Evolutionary conservation across 2,888 invertebrate genomes (phyloP), one percentile per base, ranked within the genome.

Genomic region (Cheilosia urbana): DNA sequence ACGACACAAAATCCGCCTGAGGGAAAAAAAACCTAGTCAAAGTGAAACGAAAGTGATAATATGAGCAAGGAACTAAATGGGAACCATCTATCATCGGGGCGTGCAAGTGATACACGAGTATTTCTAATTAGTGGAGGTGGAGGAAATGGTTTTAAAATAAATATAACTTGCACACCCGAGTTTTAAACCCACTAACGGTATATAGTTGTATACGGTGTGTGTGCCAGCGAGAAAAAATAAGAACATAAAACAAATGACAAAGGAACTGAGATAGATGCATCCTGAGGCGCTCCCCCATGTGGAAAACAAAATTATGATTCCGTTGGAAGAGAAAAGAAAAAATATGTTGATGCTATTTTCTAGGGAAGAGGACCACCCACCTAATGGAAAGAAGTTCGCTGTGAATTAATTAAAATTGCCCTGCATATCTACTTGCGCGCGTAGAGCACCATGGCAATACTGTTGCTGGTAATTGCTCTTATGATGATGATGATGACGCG

Each of bases 371-470:
- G 21, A 62, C 21, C 45, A 55, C 53, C 66, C 27, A 45, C 53
- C 68, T 60, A 68, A 66, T 58, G 66, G 79, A 79, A 68, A 63
- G 79, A 79, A 57, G 57, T 63, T 68, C 40, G 57, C 73, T 83
- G 83, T 63, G 83, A 79, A 83, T 73, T 83, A 79, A 83, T 83
- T 83, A 83, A 83, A 83, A 83, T 79, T 83, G 73, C 73, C 79
- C 68, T 63, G 77, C 65, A 37, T 37, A 37, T 13, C 37, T 37
- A 37, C 37, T 37, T 53, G 51, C 71, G 51, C 60, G 65, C 65
- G 58, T 49, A 15, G 30, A 11, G 17, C 13, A 27, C 27, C 27
- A 47, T 34, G 24, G 55, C n/a, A 72, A 55, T 68, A 57, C 45
- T 69, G 17, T 51, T 51, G 21, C 24, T 51, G 72, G 40, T 62